phyloP scores from a whole-genome alignment of 2,797 vertebrate species.

The Pangasius macronema region DNA sequence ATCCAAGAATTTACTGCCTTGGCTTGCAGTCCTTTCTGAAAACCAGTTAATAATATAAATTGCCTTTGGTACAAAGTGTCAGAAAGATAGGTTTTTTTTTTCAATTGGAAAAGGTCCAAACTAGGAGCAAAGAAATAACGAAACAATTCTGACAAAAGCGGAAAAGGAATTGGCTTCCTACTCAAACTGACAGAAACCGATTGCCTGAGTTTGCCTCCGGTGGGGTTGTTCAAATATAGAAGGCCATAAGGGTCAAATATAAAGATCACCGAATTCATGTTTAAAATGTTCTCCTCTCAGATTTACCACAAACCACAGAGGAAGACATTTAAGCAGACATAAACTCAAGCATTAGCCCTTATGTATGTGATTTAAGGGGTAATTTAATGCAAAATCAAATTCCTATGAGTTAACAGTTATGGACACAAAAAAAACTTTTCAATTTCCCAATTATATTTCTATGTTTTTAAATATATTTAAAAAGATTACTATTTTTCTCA shows the following conservation, averaged over 20 bases:
- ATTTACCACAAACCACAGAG: not conserved
- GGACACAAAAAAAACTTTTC: not conserved
- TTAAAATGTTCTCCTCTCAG: constrained; percentile 14
- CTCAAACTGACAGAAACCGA: constrained; percentile 50
- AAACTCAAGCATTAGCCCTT: constrained; percentile 11
- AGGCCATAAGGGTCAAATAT: constrained; percentile 18
- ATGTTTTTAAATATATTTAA: not conserved
- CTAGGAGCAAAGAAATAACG: constrained; percentile 56
- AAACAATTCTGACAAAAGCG: constrained; percentile 53
- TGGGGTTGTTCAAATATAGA: constrained; percentile 18
- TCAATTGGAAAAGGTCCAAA: constrained; percentile 61
- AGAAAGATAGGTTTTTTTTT: constrained; percentile 50
- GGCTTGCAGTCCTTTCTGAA: not conserved
- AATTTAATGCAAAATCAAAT: not conserved
- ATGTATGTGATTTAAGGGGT: not conserved
- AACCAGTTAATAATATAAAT: constrained; percentile 63
- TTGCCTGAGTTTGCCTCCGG: constrained; percentile 41
- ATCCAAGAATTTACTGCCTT: not conserved
- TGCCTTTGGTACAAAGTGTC: constrained; percentile 60
- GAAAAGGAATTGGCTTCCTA: constrained; percentile 57
- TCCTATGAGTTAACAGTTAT: not conserved
- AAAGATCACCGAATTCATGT: constrained; percentile 14
- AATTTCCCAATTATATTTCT: not conserved
- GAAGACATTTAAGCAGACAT: not conserved
- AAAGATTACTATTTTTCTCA: not conserved